Evolutionary conservation across 2,113 vertebrate genomes (phyloP), one percentile per base, ranked within the genome.

Genomic region (Rhabdornis inornatus): DNA sequence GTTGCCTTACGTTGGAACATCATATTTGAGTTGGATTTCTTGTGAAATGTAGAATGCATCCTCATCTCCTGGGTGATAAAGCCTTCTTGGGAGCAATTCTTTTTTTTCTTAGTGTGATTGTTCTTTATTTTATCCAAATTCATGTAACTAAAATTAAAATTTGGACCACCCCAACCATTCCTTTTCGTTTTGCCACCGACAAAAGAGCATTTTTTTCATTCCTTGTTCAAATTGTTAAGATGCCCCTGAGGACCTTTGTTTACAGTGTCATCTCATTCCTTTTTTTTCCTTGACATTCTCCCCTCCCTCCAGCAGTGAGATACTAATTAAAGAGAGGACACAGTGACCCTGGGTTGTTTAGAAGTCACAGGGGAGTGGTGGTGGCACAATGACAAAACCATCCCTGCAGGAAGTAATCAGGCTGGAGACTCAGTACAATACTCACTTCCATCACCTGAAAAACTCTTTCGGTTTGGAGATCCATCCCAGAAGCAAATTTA

Each of bases 281-380:
- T 96, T 94, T 91, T 91, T 92, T 90, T 96, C 91, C 92, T 94
- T 96, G 96, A 96, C 95, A 95, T 95, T 95, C 86, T 93, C 68
- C 81, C 95, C 90, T 97, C 96, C 96, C 92, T 97, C 95, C 92
- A 97, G 94, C 96, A 96, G 95, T 96, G 95, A 97, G 95, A 97
- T 97, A 96, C 97, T 97, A 98, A 98, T 98, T 97, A 98, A 97
- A 98, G 97, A 96, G 96, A 96, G 95, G 96, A 97, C 96, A 89
- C 75, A 56, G 89, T 97, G 97, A 98, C 97, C 96, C 90, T 91
- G 86, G 86, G 89, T 97, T 97, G 92, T 98, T 98, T 96, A 95
- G 95, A 95, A 97, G 96, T 97, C 96, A 91, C 94, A 90, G 63
- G 80, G 95, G 94, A 97, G 96, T 91, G 94, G 90, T 90, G 71